A percentile compares a stretch with the other conserved stretches of the same genome.
Evolutionary conservation across 53 echinoderm and acorn worm species (phyloP).

Genomic region (Holothuria scabra): DNA sequence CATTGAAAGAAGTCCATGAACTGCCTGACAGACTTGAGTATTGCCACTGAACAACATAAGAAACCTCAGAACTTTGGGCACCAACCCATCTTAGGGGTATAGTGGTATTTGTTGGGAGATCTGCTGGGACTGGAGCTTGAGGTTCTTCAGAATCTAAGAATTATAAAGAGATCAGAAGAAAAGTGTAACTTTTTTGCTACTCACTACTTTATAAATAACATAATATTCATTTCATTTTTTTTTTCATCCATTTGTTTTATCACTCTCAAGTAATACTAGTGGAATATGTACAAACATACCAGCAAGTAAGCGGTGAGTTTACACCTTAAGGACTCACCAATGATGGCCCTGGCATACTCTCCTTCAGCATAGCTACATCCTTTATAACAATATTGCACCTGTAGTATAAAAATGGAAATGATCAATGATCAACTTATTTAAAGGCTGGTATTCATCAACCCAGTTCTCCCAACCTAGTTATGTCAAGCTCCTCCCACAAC

Average conservation of each 20-base stretch:
- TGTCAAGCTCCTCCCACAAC: no score
- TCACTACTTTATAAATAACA: no score
- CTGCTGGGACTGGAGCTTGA: slow-evolving; percentile 50
- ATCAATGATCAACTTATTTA: no score
- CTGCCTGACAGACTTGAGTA: slow-evolving; percentile 60
- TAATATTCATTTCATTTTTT: no score
- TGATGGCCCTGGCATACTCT: slow-evolving; percentile 71
- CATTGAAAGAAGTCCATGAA: slow-evolving; percentile 74
- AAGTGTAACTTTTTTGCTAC: no score
- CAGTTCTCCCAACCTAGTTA: no score
- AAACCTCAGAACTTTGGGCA: slow-evolving; percentile 63
- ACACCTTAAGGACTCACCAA: slow-evolving; percentile 55
- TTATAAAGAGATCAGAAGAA: no score
- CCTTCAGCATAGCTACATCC: slow-evolving; percentile 84
- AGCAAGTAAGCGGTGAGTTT: no score
- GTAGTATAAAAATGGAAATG: slow-evolving; percentile 22
- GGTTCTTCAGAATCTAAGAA: slow-evolving; percentile 58
- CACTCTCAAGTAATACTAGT: no score
- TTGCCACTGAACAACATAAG: slow-evolving; percentile 83
- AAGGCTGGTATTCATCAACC: no score
- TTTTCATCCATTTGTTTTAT: no score
- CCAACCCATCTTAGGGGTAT: slow-evolving; percentile 65
- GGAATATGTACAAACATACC: no score
- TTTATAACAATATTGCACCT: slow-evolving; percentile 89
- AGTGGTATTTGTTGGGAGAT: slow-evolving; percentile 49